Evolutionary conservation across 2,113 vertebrate genomes (phyloP), one percentile per base, ranked within the genome.

Genomic region (Hiodon alosoides): DNA sequence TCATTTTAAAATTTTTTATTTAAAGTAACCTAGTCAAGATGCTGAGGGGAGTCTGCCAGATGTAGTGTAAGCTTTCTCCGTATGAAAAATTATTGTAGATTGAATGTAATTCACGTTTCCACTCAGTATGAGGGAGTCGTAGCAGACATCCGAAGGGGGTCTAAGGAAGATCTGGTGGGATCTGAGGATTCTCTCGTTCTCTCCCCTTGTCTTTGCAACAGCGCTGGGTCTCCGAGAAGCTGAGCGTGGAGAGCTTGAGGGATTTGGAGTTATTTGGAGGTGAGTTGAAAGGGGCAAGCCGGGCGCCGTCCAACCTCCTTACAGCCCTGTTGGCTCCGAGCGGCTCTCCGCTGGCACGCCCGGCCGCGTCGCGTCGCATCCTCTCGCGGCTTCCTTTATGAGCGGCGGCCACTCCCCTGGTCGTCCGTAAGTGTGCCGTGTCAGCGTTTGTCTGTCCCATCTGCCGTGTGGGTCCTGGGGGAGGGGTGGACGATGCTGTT

Each of bases 181-280:
- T 14, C 2, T 54, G 11, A 82, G 54, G 16, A 10, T 7, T 3
- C 73, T 13, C n/a, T 5, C 10, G 17, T 16, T 55, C 11, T 31
- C 31, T 64, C 66, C 65, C 59, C 77, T 81, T 73, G 82, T 77
- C 72, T 81, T 81, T 71, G 81, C 87, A 81, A 87, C 89, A 99
- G 97, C 93, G 95, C 83, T 99, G 97, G 97, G 96, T 99, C 85
- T 94, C 97, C 80, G 97, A 98, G 87, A 98, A 96, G 88, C 93
- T 99, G 90, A 98, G 96, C 87, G 94, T 98, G 92, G 97, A 99
- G 90, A 97, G 96, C 83, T 91, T 99, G 84, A 93, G 95, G 88
- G 96, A 99, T 87, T 92, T 98, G 77, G 96, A 98, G 85, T 91
- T 99, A 75, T 98, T 99, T 77, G 95, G 95, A 94, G 97, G 97